Evolutionary conservation across 2,113 vertebrate genomes (phyloP), one percentile per base, ranked within the genome.

Genomic region (Dolichallabes microphthalmus): DNA sequence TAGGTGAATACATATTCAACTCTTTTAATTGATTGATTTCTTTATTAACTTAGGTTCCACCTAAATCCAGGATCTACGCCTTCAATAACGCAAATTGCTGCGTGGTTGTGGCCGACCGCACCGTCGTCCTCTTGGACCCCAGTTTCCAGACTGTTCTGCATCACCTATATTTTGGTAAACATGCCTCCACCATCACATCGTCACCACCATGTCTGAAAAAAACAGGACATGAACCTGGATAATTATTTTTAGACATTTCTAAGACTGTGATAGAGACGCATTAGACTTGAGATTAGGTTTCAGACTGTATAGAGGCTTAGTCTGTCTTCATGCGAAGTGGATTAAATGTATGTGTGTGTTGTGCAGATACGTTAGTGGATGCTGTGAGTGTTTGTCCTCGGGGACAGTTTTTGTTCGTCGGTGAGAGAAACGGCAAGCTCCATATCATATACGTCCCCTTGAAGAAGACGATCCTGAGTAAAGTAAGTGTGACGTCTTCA

Each of bases 401-500:
- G 39, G 96, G 96, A 50, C 92, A 93, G 4, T 99, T 99, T 92
- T 92, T 99, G 89, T 90, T 98, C 58, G 96, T 97, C 0, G 97
- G 97, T 25, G 98, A 99, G 92, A 96, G 95, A 95, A 98, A 94
- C 83, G 98, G 98, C 88, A 96, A 95, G 77, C 88, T 99, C 30
- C 96, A 98, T 88, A 94, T 99, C 50, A 94, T 99, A 86, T 96
- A 97, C 68, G 94, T 98, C 8, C 95, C 96, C 12, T 95, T 96
- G 7, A 97, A 97, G 83, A 96, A 93, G 90, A 98, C 95, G 1
- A 91, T 99, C 82, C 88, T 99, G 75, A 98, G 97, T 0, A 96
- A 93, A 87, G 98, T 98, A 95, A 76, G 25, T 78, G 27, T 1
- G 32, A 39, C 68, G 25, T 50, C 39, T 45, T 45, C 0, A 7